These are phyloP conservation scores for Sweltsa coloradensis DNA, from an alignment of 1,140 invertebrate genomes.

Conservation along the genomic window DNA sequence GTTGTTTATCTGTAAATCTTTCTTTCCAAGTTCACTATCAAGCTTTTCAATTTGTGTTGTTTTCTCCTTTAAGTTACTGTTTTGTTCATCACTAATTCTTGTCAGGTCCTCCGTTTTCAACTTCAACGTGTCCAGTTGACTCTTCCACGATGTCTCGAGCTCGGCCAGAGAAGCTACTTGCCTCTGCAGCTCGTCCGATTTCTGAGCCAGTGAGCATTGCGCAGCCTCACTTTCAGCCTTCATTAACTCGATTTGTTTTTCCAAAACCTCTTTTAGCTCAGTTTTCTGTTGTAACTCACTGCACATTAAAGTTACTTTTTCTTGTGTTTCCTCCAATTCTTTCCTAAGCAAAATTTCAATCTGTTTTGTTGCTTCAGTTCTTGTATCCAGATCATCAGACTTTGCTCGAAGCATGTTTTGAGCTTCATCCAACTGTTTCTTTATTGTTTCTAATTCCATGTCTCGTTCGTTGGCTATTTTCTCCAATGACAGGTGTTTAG, in stretches of 20 bases:
- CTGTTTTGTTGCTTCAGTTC: conserved; percentile 22
- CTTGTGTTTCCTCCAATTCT: conserved; percentile 18
- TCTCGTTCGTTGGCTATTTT: conserved; percentile 14
- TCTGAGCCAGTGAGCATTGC: conserved; percentile 11
- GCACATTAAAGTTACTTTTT: conserved; percentile 22
- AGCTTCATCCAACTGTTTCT: conserved; percentile 25
- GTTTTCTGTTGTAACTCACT: conserved; percentile 22
- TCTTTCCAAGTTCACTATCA: conserved; percentile 30
- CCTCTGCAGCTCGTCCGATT: conserved; percentile 32
- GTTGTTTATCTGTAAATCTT: conserved; percentile 35
- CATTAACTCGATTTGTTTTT: conserved; percentile 17
- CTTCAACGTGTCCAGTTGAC: conserved; percentile 23
- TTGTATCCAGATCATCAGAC: conserved; percentile 20
- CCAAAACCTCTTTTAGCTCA: conserved; percentile 18
- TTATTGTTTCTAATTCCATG: conserved; percentile 29
- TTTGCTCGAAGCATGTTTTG: conserved; percentile 25
- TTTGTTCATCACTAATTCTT: conserved; percentile 23
- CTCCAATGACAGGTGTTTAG: conserved; percentile 24
- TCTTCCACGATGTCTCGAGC: conserved; percentile 30
- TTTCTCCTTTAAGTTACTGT: conserved; percentile 24
- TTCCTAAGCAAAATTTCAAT: conserved; percentile 19
- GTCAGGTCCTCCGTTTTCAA: conserved; percentile 23
- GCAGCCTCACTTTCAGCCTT: conserved; percentile 18
- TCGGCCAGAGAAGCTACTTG: conserved; percentile 30
- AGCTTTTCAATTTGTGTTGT: conserved; percentile 21